A percentile compares a stretch with the other conserved stretches of the same genome.
These are phyloP conservation scores for Hypothenemus hampei DNA, from an alignment of 1,140 invertebrate genomes.

Conservation along the genomic window DNA sequence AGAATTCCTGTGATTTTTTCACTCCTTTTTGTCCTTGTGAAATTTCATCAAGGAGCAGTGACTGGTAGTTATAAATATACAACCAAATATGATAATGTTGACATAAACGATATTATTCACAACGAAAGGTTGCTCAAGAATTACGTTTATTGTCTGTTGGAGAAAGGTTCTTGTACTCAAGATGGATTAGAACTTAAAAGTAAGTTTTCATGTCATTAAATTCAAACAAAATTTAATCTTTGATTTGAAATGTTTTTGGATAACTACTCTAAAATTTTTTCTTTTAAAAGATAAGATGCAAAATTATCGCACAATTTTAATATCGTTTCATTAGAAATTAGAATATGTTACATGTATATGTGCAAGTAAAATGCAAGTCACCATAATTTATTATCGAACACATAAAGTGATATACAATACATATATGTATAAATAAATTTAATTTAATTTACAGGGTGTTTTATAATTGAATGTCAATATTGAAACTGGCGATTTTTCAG, in stretches of 20 bases:
- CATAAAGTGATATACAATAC: too few relatives aligned
- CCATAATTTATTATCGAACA: too few relatives aligned
- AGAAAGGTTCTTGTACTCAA: constrained; percentile 61
- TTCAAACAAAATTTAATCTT: neutral
- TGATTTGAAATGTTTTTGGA: neutral
- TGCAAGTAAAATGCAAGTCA: too few relatives aligned
- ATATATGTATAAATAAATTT: too few relatives aligned
- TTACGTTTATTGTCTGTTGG: constrained; percentile 65
- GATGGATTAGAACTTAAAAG: constrained; percentile 67
- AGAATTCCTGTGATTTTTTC: neutral
- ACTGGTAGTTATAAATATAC: constrained; percentile 53
- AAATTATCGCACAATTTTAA: too few relatives aligned
- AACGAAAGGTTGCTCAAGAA: constrained; percentile 61
- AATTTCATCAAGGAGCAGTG: neutral
- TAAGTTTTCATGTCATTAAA: constrained; percentile 44
- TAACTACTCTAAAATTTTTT: neutral
- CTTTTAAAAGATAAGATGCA: too few relatives aligned
- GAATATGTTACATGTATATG: too few relatives aligned
- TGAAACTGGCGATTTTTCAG: too few relatives aligned
- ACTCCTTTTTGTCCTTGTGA: neutral
- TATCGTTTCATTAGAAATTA: too few relatives aligned
- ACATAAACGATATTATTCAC: constrained; percentile 61
- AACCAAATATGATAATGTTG: constrained; percentile 65
- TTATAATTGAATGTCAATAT: too few relatives aligned
- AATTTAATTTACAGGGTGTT: too few relatives aligned